Evolutionary conservation across 2,888 invertebrate species (phyloP), one percentile per base, ranked within the genome.

Genomic region (Koerneria pararmatus): DNA sequence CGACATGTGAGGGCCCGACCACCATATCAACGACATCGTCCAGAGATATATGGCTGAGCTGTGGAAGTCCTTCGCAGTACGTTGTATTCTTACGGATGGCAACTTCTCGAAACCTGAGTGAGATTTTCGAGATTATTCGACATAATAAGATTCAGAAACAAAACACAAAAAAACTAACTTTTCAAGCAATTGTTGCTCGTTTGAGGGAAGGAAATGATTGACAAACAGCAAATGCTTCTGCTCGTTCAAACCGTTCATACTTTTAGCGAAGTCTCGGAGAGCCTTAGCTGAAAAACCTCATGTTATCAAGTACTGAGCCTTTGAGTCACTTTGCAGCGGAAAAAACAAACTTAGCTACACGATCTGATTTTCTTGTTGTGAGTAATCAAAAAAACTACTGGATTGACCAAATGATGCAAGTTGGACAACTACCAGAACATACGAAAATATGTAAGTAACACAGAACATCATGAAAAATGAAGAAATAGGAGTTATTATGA

Each of bases 1-100:
- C 78, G 58, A 77, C 51, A 37, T 74, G 67, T 11, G 66, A 60
- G 19, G 73, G 71, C 0, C 77, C 78, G 41, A 77, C 76, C 35
- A 72, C 73, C 24, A 75, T 65, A 60, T 78, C 73, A 24, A 60
- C 49, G 53, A 77, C 69, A 3, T 67, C 35, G 27, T 77, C 62
- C 6, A 67, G 15, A 2, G 71, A 61, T 15, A 75, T 51, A 5
- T 57, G 32, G 19, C 59, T 58, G 11, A 77, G 58, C 1, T 70
- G 72, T 3, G 49, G 31, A 1, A 67, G 65, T 29, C 71, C 66
- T n/a, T 57, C 61, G 0, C 67, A 53, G 2, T 70, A 69, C 27
- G 67, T 56, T 32, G 61, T 63, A 56, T 74, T 74, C 5, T 73
- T 69, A 60, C 73, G 68, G 6, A 65, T 72, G 11, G 73, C 65